Evolutionary conservation across 2,888 invertebrate species (phyloP), one percentile per base, ranked within the genome.

Genomic region (Melanotus villosus): DNA sequence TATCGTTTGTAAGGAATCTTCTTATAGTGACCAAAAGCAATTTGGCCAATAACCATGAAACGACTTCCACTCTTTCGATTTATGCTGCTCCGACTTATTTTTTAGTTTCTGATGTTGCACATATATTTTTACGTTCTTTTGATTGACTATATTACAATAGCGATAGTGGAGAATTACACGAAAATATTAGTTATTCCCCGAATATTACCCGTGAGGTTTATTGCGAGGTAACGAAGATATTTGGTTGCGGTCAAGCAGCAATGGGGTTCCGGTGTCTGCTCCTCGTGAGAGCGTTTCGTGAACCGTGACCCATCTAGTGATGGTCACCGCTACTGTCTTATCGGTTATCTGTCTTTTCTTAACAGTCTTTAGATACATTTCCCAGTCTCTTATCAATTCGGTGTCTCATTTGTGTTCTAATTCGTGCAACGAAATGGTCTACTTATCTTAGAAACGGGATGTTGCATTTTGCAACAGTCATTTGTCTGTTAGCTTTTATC

Each of bases 391-490:
- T 75, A 75, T 73, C 73, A 75, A 75, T 73, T 72, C 58, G 68
- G 65, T 70, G 73, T 73, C 75, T 75, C 72, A 71, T 72, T 75
- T 71, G 72, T 64, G 71, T 68, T 58, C 73, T 73, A 73, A 75
- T 73, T 75, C 71, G 56, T 54, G 56, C 69, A 62, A 68, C 69
- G 67, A 70, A 66, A 72, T 63, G 67, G 57, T 65, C 72, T 64
- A 72, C 72, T 73, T 73, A 73, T 75, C 73, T 72, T 68, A 32
- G 34, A 60, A 64, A 66, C 65, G 41, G 63, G 47, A 66, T 62
- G 52, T 38, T 64, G 30, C 62, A 66, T 68, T 65, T 71, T 71
- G 71, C 62, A 62, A 65, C 36, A 65, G 50, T 72, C 70, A 73
- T 75, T 75, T 73, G 71, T 75, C 72, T 67, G 64, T 52, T 62